Percentiles rank a stretch among this genome's conserved stretches.
phyloP scores from a whole-genome alignment of 2,888 invertebrate genomes.

The Plutella xylostella region DNA sequence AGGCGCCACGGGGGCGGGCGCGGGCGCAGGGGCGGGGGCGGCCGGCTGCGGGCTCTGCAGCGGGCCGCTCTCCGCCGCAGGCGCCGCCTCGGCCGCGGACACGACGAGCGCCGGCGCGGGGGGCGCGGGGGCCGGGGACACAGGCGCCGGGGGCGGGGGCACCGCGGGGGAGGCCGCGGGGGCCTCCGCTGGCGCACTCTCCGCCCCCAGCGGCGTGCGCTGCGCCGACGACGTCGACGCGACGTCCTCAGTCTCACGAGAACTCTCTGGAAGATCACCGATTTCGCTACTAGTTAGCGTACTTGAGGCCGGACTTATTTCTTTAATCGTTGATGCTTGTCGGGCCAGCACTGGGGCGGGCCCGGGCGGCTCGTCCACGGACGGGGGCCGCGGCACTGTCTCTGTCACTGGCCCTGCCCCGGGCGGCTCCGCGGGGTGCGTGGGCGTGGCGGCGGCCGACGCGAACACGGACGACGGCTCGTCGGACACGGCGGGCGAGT shows the following conservation, averaged over 20 bases:
- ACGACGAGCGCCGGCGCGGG: constrained; percentile 45
- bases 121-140: background rate
- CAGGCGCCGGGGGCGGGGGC: background rate
- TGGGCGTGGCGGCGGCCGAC: constrained; percentile 52
- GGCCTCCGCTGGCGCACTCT: constrained; percentile 4
- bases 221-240: constrained; percentile 7
- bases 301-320: constrained; percentile 34
- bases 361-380: constrained; percentile 4
- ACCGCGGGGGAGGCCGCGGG: constrained; percentile 3
- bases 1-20: constrained; percentile 66
- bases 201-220: constrained; percentile 8
- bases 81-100: constrained; percentile 55
- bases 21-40: constrained; percentile 16
- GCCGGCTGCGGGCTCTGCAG: constrained; percentile 15
- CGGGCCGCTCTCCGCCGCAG: constrained; percentile 62
- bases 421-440: constrained; percentile 27
- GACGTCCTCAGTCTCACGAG: constrained; percentile 19
- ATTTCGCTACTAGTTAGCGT: constrained; percentile 30
- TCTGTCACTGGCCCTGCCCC: constrained; percentile 19
- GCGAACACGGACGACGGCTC: constrained; percentile 60
- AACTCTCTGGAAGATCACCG: constrained; percentile 30
- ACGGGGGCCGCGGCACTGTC: constrained; percentile 14
- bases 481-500: constrained; percentile 40
- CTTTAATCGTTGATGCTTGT: constrained; percentile 37
- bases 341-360: constrained; percentile 21